Percentiles rank a stretch among this genome's conserved stretches.
Conservation (phyloP, 1,140 invertebrate genomes). For the Stenopsyche tienmushanensis region DNA sequence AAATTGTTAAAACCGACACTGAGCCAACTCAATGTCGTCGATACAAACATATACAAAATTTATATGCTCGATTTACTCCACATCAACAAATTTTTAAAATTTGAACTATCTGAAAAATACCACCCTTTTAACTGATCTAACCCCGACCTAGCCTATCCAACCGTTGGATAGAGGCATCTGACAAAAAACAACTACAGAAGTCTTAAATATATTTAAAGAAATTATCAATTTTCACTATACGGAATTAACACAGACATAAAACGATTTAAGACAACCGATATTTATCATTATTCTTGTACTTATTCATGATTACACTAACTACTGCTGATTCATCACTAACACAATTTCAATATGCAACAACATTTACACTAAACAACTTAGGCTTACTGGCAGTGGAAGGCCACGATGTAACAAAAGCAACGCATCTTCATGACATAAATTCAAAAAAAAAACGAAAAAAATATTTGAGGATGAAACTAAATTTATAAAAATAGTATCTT, state of each 20-base stretch:
- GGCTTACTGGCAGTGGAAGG: slow-evolving; percentile 6
- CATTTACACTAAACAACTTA: slow-evolving; percentile 31
- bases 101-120: too few relatives aligned
- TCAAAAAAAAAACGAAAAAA: background rate
- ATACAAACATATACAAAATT: too few relatives aligned
- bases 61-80: too few relatives aligned
- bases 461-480: background rate
- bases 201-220: slow-evolving; percentile 13
- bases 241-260: slow-evolving; percentile 19
- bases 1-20: too few relatives aligned
- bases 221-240: slow-evolving; percentile 15
- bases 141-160: too few relatives aligned
- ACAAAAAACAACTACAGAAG: too few relatives aligned
- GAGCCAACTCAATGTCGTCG: too few relatives aligned
- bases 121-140: too few relatives aligned
- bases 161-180: too few relatives aligned
- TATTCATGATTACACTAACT: slow-evolving; percentile 34
- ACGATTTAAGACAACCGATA: slow-evolving; percentile 25
- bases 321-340: slow-evolving; percentile 31
- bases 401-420: slow-evolving; percentile 21
- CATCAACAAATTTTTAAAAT: too few relatives aligned
- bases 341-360: slow-evolving; percentile 31
- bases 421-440: too few relatives aligned
- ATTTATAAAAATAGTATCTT: too few relatives aligned
- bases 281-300: slow-evolving; percentile 28